Base-by-base conservation (phyloP, 2,888 invertebrate species). In the Thecophora atra region DNA sequence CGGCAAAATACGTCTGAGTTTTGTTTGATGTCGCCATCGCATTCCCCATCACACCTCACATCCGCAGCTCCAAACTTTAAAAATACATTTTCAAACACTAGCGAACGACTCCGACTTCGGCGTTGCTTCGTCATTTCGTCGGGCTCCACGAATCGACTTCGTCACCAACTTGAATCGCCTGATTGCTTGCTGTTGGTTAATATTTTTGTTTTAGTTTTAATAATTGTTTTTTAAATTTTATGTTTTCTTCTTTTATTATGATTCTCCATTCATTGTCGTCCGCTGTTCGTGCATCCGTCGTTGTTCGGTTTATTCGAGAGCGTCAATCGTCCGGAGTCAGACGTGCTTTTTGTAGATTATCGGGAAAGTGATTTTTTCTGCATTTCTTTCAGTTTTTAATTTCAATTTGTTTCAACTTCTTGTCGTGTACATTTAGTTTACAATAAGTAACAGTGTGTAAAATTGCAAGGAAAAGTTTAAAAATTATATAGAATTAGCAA, bases 291-390 rank as follows among this genome's bases (percentile, higher is more conserved):
- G 21, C 56, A 56, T 71, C 65, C 65, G 71, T 69, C 62, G 71
- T 76, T 66, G 67, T 72, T 72, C 72, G 71, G 72, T 81, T 81
- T 80, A 83, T 83, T 83, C 82, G 84, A 81, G 79, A 82, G 79
- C 78, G 78, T 79, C 77, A 80, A 76, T 79, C 81, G 81, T 80
- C 77, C 80, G 79, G 79, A 80, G 78, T 78, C 79, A 81, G 83
- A 82, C 83, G 82, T 79, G 67, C 63, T 74, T 74, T 65, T 56
- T 56, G 28, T n/a, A 56, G 30, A 52, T 19, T 51, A 44, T 37
- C 70, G 70, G 52, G 63, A 63, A 52, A 64, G 62, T 74, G 72
- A 70, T 67, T 72, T 70, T 67, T 70, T 63, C 74, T 71, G 17
- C 70, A 64, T 68, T 64, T 62, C 19, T 42, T 70, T 70, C 70